Evolutionary conservation across 1,140 invertebrate species (phyloP), one percentile per base, ranked within the genome.

Genomic region (Steinernema khuongi): DNA sequence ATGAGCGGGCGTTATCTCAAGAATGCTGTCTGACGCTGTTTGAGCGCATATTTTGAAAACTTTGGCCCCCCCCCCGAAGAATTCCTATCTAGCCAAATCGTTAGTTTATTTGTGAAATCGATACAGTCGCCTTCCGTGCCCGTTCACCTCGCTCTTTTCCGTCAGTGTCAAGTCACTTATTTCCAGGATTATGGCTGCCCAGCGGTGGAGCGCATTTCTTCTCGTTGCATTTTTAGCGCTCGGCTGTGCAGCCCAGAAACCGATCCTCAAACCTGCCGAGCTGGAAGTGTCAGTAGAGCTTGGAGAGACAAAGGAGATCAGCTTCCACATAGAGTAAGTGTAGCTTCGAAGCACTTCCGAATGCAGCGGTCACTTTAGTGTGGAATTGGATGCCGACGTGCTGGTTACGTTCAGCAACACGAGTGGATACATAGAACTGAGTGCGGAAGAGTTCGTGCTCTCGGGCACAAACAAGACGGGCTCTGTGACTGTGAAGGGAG

Each of bases 111-210:
- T n/a, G n/a, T n/a, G n/a, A n/a, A n/a, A n/a, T n/a, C n/a, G n/a
- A n/a, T n/a, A n/a, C n/a, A n/a, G n/a, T n/a, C n/a, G n/a, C n/a
- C n/a, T n/a, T n/a, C n/a, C n/a, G n/a, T n/a, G n/a, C n/a, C n/a
- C n/a, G n/a, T n/a, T n/a, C n/a, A n/a, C n/a, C n/a, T n/a, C n/a
- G n/a, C n/a, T n/a, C n/a, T n/a, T n/a, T n/a, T n/a, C n/a, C n/a
- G n/a, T n/a, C n/a, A n/a, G n/a, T n/a, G n/a, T n/a, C n/a, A n/a
- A n/a, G n/a, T n/a, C n/a, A n/a, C n/a, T n/a, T n/a, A n/a, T 14
- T 60, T 60, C 50, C 50, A 60, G 50, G 50, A 60, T 41, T n/a
- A 60, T 60, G 50, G 50, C 50, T n/a, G n/a, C n/a, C n/a, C n/a
- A n/a, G 7, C 50, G 19, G 19, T 7, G 50, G 4, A 22, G 14